These are phyloP conservation scores for Orthonyx spaldingii DNA, from an alignment of 2,113 vertebrate genomes.

Conservation along the genomic window DNA sequence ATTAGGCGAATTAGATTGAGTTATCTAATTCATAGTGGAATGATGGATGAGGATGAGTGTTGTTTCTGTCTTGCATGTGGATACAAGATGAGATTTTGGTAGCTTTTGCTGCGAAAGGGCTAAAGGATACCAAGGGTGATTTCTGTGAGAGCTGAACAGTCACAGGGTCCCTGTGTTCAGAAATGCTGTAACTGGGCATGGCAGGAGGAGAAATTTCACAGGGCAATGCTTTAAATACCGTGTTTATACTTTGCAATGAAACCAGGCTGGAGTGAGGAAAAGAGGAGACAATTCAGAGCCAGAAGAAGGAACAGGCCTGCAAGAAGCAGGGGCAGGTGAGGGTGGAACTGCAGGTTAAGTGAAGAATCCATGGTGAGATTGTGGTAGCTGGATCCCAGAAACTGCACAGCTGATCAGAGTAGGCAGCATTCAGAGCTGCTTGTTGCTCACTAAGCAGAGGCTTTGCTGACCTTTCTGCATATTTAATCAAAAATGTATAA, in stretches of 20 bases:
- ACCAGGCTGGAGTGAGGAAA: background rate
- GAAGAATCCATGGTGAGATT: background rate
- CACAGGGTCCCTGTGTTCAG: background rate
- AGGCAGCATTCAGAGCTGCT: background rate
- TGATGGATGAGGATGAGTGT: conserved; percentile 19
- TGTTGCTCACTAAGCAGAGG: background rate
- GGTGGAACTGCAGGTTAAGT: background rate
- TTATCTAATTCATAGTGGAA: conserved; percentile 35
- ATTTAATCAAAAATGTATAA: background rate
- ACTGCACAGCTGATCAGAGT: background rate
- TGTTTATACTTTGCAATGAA: background rate
- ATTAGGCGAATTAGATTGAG: conserved; percentile 22
- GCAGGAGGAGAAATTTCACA: background rate
- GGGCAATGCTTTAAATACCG: background rate
- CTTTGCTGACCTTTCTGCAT: background rate
- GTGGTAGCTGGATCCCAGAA: background rate
- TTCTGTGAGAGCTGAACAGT: background rate
- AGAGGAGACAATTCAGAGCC: background rate
- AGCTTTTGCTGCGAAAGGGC: background rate
- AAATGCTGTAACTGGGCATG: background rate
- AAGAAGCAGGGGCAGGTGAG: background rate
- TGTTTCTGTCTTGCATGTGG: background rate
- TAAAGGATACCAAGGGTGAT: background rate
- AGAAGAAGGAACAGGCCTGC: background rate
- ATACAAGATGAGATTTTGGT: background rate